phyloP scores from a whole-genome alignment of 2,113 vertebrate genomes.

The Mola mola region DNA sequence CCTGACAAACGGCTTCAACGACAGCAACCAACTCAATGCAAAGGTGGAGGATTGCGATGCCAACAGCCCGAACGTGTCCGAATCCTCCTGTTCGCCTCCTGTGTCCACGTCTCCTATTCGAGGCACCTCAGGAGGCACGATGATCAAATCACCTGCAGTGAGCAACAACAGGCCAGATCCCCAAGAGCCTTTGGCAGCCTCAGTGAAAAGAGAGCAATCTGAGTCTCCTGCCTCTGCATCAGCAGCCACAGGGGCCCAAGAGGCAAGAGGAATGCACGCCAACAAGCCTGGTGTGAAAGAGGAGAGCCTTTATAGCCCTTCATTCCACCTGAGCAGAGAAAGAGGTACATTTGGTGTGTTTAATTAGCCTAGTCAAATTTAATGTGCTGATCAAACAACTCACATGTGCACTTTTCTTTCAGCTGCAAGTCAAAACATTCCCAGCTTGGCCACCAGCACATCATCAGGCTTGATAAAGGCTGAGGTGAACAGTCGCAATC shows the following conservation, averaged over 20 bases:
- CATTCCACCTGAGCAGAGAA: constrained; percentile 89
- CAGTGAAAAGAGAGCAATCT: constrained; percentile 89
- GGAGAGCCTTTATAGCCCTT: constrained; percentile 87
- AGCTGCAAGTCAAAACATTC: constrained; percentile 87
- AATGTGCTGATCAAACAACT: constrained; percentile 45
- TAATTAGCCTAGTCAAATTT: constrained; percentile 34
- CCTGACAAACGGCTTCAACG: constrained; percentile 85
- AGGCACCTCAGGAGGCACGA: constrained; percentile 83
- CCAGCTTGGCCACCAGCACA: constrained; percentile 82
- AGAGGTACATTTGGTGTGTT: constrained; percentile 84
- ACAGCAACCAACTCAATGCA: constrained; percentile 83
- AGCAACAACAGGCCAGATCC: constrained; percentile 78
- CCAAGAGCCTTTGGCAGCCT: constrained; percentile 76
- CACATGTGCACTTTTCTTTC: constrained; percentile 79
- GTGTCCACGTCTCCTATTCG: constrained; percentile 82
- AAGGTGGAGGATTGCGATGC: constrained; percentile 85
- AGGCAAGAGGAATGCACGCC: constrained; percentile 84
- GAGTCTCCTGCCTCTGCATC: constrained; percentile 82
- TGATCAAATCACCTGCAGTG: constrained; percentile 73
- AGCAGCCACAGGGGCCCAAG: constrained; percentile 83
- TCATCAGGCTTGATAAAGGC: constrained; percentile 86
- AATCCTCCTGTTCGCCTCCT: constrained; percentile 85
- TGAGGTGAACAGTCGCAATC: constrained; percentile 91
- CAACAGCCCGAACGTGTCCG: constrained; percentile 85
- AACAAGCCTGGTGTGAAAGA: constrained; percentile 87